These are phyloP conservation scores for Xestia c-nigrum DNA, from an alignment of 2,888 invertebrate species.

Conservation along the genomic window DNA sequence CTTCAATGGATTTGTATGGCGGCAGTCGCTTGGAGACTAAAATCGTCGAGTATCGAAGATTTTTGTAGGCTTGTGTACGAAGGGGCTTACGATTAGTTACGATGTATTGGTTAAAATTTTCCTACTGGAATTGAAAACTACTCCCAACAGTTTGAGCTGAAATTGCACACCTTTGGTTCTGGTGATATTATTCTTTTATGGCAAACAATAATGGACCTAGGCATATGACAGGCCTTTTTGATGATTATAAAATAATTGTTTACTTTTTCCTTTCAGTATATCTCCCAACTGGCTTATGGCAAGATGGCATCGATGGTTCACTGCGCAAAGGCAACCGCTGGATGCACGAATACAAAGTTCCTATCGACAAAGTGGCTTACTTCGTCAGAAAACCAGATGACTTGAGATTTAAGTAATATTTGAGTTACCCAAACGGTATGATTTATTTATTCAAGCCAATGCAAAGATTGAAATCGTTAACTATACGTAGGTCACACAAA, in stretches of 20 bases:
- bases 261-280: conserved; percentile 91
- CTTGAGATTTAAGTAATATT: conserved; percentile 92
- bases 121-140: no score
- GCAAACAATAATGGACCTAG: no score
- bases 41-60: no score
- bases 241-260: background rate
- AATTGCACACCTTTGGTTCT: no score
- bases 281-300: conserved; percentile 97
- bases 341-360: conserved; percentile 97
- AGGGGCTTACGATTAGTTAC: no score
- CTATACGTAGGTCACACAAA: background rate
- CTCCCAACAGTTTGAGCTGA: no score
- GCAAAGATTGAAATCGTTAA: background rate
- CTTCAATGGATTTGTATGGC: no score
- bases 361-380: conserved; percentile 94
- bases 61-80: no score
- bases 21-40: no score
- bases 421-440: background rate
- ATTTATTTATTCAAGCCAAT: background rate
- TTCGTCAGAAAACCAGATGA: conserved; percentile 96
- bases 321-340: conserved; percentile 96
- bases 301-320: conserved; percentile 96
- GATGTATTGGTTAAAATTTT: no score
- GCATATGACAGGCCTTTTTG: background rate
- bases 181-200: no score